Evolutionary conservation across 2,888 invertebrate genomes (phyloP).

Genomic region (Prosapia bicincta): DNA sequence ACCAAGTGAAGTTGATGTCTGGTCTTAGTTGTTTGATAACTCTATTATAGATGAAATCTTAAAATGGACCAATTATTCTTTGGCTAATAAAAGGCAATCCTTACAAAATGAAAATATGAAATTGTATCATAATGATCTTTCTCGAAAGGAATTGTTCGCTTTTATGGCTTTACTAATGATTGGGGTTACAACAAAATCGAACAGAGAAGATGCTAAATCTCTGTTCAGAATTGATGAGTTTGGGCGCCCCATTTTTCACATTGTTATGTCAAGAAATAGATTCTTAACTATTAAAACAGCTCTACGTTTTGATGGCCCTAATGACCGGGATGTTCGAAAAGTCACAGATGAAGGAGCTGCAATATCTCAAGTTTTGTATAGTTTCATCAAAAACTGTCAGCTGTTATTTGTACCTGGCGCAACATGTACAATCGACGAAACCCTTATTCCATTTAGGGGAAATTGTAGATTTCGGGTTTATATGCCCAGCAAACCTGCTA

Average conservation of each 20-base stretch:
- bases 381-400: background rate
- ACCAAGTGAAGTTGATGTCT: constrained; percentile 4
- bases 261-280: background rate
- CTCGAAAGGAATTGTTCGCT: too few relatives aligned
- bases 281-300: constrained; percentile 2
- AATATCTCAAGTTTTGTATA: constrained; percentile 4
- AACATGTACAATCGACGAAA: background rate
- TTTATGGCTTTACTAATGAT: too few relatives aligned
- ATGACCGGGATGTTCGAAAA: background rate
- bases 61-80: background rate
- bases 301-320: constrained; percentile 1
- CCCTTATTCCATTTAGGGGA: background rate
- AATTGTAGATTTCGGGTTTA: background rate
- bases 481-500: background rate
- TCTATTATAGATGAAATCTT: constrained; percentile 3
- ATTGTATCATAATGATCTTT: too few relatives aligned
- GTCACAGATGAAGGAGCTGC: background rate
- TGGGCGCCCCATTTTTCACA: background rate
- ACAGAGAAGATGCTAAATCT: constrained; percentile 3
- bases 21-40: too few relatives aligned
- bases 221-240: constrained; percentile 1
- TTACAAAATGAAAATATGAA: too few relatives aligned
- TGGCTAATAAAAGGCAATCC: background rate
- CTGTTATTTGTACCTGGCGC: background rate
- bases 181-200: constrained; percentile 7